These are phyloP conservation scores for Papilio polyxenes DNA, from an alignment of 1,140 invertebrate species.

Conservation along the genomic window DNA sequence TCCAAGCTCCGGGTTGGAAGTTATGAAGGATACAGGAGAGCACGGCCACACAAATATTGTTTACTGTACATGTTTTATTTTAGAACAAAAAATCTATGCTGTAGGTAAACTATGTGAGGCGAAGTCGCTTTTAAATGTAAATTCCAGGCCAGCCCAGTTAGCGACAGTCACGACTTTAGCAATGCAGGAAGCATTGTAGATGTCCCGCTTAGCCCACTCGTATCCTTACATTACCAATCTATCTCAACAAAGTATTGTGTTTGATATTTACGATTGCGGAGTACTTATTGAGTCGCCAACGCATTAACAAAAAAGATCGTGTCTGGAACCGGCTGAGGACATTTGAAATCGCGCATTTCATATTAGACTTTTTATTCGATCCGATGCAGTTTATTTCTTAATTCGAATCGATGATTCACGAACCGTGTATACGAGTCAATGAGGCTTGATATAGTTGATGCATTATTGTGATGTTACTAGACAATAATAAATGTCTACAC, in stretches of 20 bases:
- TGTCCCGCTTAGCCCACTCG: constrained; percentile 28
- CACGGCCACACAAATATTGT: constrained; percentile 44
- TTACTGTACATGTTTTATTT: constrained; percentile 41
- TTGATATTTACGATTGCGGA: constrained; percentile 32
- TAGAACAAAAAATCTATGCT: constrained; percentile 25
- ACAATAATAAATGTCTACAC: constrained; percentile 75
- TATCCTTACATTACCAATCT: constrained; percentile 32
- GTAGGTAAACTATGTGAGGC: constrained; percentile 31
- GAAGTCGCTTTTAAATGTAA: constrained; percentile 34
- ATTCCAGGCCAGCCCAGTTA: constrained; percentile 29
- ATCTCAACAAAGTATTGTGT: constrained; percentile 34
- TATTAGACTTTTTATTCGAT: constrained; percentile 57
- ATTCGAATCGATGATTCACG: constrained; percentile 66
- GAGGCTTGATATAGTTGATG: constrained; percentile 74
- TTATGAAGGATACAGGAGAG: constrained; percentile 61
- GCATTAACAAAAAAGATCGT: constrained; percentile 39
- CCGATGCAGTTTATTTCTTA: constrained; percentile 60
- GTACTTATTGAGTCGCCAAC: constrained; percentile 38
- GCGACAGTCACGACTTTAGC: constrained; percentile 31
- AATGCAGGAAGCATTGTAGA: constrained; percentile 36
- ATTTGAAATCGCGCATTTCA: constrained; percentile 52
- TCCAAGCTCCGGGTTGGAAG: constrained; percentile 61
- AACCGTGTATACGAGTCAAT: constrained; percentile 70
- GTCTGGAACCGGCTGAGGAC: constrained; percentile 38
- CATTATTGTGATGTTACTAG: constrained; percentile 71